A percentile compares a stretch with the other conserved stretches of the same genome.
Conservation (phyloP, 2,797 vertebrate species). For the Astyanax mexicanus region DNA sequence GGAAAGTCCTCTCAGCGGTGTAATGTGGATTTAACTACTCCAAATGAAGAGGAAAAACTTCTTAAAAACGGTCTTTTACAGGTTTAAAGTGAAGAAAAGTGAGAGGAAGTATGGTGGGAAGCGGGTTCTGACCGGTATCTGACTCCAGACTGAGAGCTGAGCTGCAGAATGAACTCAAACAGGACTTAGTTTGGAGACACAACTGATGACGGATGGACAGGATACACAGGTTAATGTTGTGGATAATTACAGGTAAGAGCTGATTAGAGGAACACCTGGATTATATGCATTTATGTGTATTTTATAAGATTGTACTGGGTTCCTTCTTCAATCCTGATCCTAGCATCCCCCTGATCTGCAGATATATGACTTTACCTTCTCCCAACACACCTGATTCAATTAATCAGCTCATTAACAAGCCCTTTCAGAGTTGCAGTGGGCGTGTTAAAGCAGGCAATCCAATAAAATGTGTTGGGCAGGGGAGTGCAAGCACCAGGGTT, state of each 20-base stretch:
- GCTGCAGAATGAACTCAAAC: constrained; percentile 37
- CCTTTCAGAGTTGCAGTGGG: no score
- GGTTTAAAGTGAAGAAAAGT: not conserved
- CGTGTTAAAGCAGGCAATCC: no score
- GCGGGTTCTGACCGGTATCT: not conserved
- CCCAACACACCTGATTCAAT: no score
- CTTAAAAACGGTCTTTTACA: not conserved
- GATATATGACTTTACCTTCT: no score
- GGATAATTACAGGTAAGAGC: constrained; percentile 56
- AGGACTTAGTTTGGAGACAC: constrained; percentile 37
- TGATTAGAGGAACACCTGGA: not conserved
- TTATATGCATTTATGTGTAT: no score
- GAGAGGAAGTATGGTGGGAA: not conserved
- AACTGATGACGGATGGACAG: constrained; percentile 51
- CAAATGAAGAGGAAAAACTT: not conserved
- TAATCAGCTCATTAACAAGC: no score
- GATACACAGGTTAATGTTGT: constrained; percentile 34
- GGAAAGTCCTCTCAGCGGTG: not conserved
- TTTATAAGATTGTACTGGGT: no score
- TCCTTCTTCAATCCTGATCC: no score
- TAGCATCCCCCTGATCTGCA: no score
- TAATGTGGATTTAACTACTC: not conserved
- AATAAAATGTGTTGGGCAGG: no score
- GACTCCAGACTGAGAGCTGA: not conserved
- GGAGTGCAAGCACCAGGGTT: no score